phyloP scores from a whole-genome alignment of 2,888 invertebrate species.

The Apodemia mormo region DNA sequence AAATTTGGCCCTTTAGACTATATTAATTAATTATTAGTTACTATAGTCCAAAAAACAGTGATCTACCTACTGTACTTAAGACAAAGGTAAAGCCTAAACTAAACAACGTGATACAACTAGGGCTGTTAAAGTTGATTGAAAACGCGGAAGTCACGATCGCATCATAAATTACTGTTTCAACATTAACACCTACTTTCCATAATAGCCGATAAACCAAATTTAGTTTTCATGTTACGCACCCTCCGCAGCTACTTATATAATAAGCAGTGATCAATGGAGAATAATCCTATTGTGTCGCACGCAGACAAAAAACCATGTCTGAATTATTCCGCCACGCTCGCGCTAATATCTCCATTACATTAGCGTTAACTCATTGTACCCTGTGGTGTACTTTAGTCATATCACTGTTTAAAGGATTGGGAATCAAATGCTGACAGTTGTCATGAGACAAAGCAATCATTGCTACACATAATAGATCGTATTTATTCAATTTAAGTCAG shows the following conservation, averaged over 20 bases:
- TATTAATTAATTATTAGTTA: too few species aligned
- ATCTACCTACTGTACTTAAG: neutral
- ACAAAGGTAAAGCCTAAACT: neutral
- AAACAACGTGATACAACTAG: constrained; percentile 27
- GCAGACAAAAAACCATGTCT: constrained; percentile 77
- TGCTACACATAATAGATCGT: constrained; percentile 67
- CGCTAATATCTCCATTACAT: constrained; percentile 79
- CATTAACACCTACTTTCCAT: constrained; percentile 82
- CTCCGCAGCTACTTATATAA: constrained; percentile 77
- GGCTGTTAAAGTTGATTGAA: constrained; percentile 55
- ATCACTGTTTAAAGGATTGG: constrained; percentile 62
- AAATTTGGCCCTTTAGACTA: too few species aligned
- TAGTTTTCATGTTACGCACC: constrained; percentile 81
- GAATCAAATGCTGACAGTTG: constrained; percentile 74
- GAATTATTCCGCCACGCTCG: constrained; percentile 77
- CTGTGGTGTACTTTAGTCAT: constrained; percentile 25
- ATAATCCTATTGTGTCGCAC: constrained; percentile 78
- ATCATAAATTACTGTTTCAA: constrained; percentile 73
- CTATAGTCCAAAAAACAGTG: too few species aligned
- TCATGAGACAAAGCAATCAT: constrained; percentile 64
- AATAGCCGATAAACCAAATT: constrained; percentile 82
- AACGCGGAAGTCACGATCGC: constrained; percentile 72
- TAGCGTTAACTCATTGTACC: constrained; percentile 65
- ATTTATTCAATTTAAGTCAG: constrained; percentile 79
- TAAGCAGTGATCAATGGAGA: constrained; percentile 81